These are phyloP conservation scores for Diadegma fenestrale DNA, from an alignment of 2,888 invertebrate genomes.

Conservation along the genomic window DNA sequence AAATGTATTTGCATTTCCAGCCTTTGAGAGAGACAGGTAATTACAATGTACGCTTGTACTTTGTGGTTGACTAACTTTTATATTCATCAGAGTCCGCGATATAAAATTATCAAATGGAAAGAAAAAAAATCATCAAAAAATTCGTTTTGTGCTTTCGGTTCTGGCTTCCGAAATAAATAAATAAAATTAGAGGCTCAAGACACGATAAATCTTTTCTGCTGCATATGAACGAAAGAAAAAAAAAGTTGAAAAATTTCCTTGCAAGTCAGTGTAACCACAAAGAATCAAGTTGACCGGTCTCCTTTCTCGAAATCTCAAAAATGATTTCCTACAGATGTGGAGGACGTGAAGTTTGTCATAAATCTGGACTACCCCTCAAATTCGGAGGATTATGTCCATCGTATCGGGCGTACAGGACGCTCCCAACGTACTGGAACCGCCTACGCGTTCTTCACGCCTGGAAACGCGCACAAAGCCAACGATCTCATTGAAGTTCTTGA, in stretches of 20 bases:
- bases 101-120: conserved; percentile 61
- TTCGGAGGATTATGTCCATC: conserved; percentile 98
- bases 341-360: conserved; percentile 99
- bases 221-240: conserved; percentile 37
- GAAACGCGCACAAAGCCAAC: conserved; percentile 95
- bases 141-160: neutral
- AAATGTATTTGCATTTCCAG: conserved; percentile 85
- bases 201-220: conserved; percentile 2
- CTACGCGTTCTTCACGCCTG: conserved; percentile 97
- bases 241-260: conserved; percentile 72
- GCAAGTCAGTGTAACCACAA: conserved; percentile 82
- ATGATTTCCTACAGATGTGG: conserved; percentile 92
- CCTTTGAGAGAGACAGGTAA: conserved; percentile 83
- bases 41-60: conserved; percentile 82
- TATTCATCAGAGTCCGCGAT: conserved; percentile 64
- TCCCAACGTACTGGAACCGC: conserved; percentile 97
- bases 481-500: conserved; percentile 96
- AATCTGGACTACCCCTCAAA: conserved; percentile 99
- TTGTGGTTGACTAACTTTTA: conserved; percentile 82
- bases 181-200: neutral
- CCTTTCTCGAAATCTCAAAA: conserved; percentile 68
- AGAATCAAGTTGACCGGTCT: conserved; percentile 77
- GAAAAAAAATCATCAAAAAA: neutral
- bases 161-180: neutral
- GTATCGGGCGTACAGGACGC: conserved; percentile 98